Conservation (phyloP, 2,888 invertebrate genomes). For the Timandra comae region DNA sequence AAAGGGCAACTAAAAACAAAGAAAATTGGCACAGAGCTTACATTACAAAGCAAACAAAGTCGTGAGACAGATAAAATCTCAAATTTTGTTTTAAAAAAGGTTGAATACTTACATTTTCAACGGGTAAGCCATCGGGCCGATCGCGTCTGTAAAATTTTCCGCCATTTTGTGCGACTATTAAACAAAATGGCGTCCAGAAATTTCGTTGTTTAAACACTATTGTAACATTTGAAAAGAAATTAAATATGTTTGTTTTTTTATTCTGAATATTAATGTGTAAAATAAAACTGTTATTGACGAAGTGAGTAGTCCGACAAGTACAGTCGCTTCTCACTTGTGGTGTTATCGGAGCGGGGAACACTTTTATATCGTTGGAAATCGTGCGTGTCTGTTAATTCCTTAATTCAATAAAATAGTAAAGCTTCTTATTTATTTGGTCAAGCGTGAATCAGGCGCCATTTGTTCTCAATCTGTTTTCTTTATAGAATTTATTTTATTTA, state of each 20-base stretch:
- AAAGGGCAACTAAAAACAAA: too few relatives aligned
- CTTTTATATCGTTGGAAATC: conserved; percentile 61
- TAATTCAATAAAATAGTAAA: conserved; percentile 75
- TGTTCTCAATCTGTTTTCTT: conserved; percentile 57
- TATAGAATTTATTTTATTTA: too few relatives aligned
- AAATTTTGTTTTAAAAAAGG: not conserved
- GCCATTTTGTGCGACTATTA: conserved; percentile 54
- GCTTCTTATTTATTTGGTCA: conserved; percentile 67
- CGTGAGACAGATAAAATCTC: not conserved
- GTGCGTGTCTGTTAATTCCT: conserved; percentile 73
- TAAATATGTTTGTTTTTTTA: conserved; percentile 15
- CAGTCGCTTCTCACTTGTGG: conserved; percentile 75
- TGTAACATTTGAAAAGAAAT: conserved; percentile 35
- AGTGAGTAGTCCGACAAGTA: conserved; percentile 74
- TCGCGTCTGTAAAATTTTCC: conserved; percentile 51
- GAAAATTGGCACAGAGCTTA: too few relatives aligned
- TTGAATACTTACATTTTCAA: conserved; percentile 59
- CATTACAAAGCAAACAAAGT: too few relatives aligned
- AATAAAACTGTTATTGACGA: conserved; percentile 45
- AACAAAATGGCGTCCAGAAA: conserved; percentile 43
- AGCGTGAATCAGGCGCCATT: conserved; percentile 52
- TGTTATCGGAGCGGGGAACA: conserved; percentile 18
- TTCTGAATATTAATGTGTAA: conserved; percentile 6
- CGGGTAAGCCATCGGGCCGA: conserved; percentile 63
- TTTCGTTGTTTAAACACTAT: conserved; percentile 20